phyloP scores from a whole-genome alignment of 2,888 invertebrate genomes.

The Sipunculus nudus region DNA sequence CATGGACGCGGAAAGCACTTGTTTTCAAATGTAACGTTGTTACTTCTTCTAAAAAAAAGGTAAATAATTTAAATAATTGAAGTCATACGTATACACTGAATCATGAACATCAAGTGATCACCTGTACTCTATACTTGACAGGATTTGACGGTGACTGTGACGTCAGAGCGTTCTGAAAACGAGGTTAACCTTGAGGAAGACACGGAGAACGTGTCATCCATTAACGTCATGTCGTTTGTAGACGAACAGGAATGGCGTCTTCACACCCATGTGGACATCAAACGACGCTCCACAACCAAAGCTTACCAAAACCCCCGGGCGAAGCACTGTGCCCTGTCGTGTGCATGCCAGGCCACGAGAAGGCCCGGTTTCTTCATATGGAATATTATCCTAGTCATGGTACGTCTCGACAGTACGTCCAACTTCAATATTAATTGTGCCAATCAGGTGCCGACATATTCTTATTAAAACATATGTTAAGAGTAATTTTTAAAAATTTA shows the following conservation, averaged over 20 bases:
- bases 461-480: too few relatives aligned
- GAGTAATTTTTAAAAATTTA: too few relatives aligned
- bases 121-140: slow-evolving; percentile 11
- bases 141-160: slow-evolving; percentile 47
- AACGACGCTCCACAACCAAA: slow-evolving; percentile 39
- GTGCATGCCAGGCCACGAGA: slow-evolving; percentile 42
- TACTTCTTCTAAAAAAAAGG: too few relatives aligned
- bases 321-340: slow-evolving; percentile 43
- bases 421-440: too few relatives aligned
- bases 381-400: slow-evolving; percentile 48
- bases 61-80: too few relatives aligned
- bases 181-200: slow-evolving; percentile 43
- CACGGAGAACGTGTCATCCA: slow-evolving; percentile 42
- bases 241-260: slow-evolving; percentile 49
- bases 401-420: slow-evolving; percentile 19
- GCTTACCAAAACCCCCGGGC: slow-evolving; percentile 42
- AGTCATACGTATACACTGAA: too few relatives aligned
- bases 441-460: too few relatives aligned
- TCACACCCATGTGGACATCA: slow-evolving; percentile 47
- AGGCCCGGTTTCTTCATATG: slow-evolving; percentile 46
- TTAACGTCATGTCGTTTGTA: slow-evolving; percentile 46
- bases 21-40: too few relatives aligned
- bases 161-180: slow-evolving; percentile 44
- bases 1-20: too few relatives aligned
- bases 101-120: too few relatives aligned